Evolutionary conservation across 1,140 invertebrate species (phyloP).

Genomic region (Macrobrachium nipponense): DNA sequence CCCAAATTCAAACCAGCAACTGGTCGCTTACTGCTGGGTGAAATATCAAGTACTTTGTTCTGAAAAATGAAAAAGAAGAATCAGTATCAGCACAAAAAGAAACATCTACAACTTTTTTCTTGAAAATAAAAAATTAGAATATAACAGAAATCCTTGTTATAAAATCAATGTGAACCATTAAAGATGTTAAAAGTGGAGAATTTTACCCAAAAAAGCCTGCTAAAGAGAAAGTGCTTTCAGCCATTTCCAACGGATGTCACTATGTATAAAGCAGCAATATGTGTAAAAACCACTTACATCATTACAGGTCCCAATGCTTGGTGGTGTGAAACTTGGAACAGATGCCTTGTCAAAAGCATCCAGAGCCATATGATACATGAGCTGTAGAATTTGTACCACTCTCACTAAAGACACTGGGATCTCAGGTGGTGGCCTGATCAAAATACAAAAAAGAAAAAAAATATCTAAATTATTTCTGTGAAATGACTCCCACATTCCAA

Average conservation of each 20-base stretch:
- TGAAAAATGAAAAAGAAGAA: conserved; percentile 1
- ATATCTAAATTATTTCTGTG: neutral
- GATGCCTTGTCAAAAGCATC: conserved; percentile 88
- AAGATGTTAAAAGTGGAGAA: neutral
- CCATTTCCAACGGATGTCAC: no score
- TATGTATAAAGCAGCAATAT: neutral
- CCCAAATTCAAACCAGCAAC: conserved; percentile 77
- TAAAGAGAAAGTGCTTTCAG: no score
- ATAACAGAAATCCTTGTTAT: no score
- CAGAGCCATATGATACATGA: conserved; percentile 91
- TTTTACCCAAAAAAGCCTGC: neutral
- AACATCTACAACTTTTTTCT: no score
- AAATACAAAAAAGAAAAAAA: neutral
- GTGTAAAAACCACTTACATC: conserved; percentile 36
- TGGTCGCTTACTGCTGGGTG: conserved; percentile 63
- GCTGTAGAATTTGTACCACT: conserved; percentile 74
- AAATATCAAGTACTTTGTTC: conserved; percentile 53
- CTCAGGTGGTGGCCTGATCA: conserved; percentile 67
- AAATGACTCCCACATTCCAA: neutral
- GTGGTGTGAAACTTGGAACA: conserved; percentile 36
- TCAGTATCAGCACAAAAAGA: neutral
- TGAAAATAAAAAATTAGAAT: no score
- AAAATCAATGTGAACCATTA: no score
- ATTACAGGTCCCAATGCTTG: conserved; percentile 21
- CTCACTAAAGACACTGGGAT: conserved; percentile 78